These are phyloP conservation scores for Drosophila maculinotata DNA, from an alignment of 2,888 invertebrate genomes.

Conservation along the genomic window DNA sequence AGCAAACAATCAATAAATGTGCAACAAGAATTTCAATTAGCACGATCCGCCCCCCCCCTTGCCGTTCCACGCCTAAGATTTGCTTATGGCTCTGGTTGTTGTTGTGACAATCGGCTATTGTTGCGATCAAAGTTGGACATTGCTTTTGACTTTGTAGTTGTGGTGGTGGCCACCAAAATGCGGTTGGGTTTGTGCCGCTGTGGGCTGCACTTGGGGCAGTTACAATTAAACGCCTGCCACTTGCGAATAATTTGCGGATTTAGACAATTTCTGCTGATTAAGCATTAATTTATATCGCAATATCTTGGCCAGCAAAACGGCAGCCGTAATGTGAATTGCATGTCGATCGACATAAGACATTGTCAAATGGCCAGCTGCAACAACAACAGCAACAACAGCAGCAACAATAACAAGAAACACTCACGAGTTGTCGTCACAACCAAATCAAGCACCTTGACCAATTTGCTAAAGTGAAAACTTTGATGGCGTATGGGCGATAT, in stretches of 20 bases:
- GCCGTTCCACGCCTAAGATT: conserved; percentile 2
- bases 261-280: conserved; percentile 78
- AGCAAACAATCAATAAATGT: conserved; percentile 44
- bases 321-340: conserved; percentile 63
- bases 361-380: conserved; percentile 55
- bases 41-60: conserved; percentile 29
- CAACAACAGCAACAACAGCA: conserved; percentile 7
- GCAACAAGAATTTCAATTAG: conserved; percentile 70
- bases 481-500: conserved; percentile 51
- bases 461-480: conserved; percentile 69
- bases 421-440: conserved; percentile 57
- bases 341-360: conserved; percentile 44
- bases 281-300: conserved; percentile 72
- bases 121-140: conserved; percentile 34
- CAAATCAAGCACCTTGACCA: conserved; percentile 69
- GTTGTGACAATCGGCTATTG: conserved; percentile 56
- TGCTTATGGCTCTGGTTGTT: conserved; percentile 34
- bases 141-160: neutral
- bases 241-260: conserved; percentile 73
- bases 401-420: conserved; percentile 21
- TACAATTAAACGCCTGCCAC: conserved; percentile 78
- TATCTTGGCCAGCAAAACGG: conserved; percentile 24
- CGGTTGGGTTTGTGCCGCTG: conserved; percentile 32
- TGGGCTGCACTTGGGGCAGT: conserved; percentile 65
- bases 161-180: conserved; percentile 28